Evolutionary conservation across 2,113 vertebrate species (phyloP), one percentile per base, ranked within the genome.

Genomic region (Myotis brandtii): DNA sequence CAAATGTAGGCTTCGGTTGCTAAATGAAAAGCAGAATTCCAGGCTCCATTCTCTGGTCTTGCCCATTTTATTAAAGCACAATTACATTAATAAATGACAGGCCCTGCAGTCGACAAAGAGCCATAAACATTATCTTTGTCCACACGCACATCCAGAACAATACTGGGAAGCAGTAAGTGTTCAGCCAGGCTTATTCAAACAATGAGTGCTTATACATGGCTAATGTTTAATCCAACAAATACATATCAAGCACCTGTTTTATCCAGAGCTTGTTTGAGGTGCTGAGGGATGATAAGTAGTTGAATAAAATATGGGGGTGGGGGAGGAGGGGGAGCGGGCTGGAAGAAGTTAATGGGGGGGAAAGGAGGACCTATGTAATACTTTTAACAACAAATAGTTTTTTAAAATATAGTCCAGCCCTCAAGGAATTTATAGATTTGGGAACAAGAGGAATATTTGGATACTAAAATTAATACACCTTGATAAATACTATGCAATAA

Each of bases 391-490:
- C 27, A 62, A 62, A 27, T 62, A 27, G 25, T 62, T 62, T 62
- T 12, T 27, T 11, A 11, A 62, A 62, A 27, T 27, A 62, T 62
- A 25, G 46, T 9, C 21, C 43, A 56, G n/a, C 2, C 30, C 34
- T 91, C 56, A 16, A 93, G 82, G 79, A 94, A 81, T 73, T 50
- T 85, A 81, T 48, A 87, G n/a, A 8, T 89, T 86, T 79, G 34
- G 9, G 9, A 52, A 91, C 17, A 93, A 32, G 40, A 89, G 32
- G 88, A 96, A 77, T 62, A 88, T 69, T 73, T 66, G 6, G 13
- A 46, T 25, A 87, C 37, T 80, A 93, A 95, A 56, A 81, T 70
- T 72, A 93, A 84, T 56, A 83, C 8, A 91, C 3, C 54, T 82
- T 91, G 54, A 69, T n/a, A 93, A 91, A 91, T 64, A 27, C 27